Conservation (phyloP, 2,797 vertebrate species). For the Rhinophrynus dorsalis region DNA sequence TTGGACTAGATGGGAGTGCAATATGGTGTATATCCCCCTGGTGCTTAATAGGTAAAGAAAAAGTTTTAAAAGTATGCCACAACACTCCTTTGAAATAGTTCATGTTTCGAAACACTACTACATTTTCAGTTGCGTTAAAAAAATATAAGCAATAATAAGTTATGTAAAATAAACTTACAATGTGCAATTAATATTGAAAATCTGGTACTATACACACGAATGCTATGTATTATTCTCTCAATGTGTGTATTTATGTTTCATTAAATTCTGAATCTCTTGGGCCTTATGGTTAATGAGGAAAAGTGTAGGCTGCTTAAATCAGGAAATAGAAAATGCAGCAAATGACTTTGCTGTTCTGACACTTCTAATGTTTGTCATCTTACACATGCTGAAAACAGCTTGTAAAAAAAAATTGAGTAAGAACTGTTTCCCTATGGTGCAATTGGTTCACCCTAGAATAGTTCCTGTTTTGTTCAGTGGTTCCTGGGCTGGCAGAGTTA, state of each 20-base stretch:
- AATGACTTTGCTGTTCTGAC: slow-evolving; percentile 30
- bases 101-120: no score
- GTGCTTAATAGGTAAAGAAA: no score
- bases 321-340: slow-evolving; percentile 38
- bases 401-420: neutral
- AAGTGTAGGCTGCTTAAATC: slow-evolving; percentile 42
- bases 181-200: slow-evolving; percentile 18
- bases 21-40: no score
- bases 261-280: slow-evolving; percentile 43
- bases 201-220: slow-evolving; percentile 26
- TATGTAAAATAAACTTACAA: slow-evolving; percentile 10
- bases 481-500: no score
- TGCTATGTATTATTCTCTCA: slow-evolving; percentile 35
- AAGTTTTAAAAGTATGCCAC: no score
- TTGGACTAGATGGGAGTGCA: no score
- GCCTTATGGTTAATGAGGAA: slow-evolving; percentile 43
- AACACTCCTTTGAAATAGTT: no score
- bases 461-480: no score
- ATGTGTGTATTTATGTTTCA: slow-evolving; percentile 47
- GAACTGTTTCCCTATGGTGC: no score
- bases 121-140: neutral
- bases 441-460: no score
- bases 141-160: neutral
- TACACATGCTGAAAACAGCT: neutral
- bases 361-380: slow-evolving; percentile 6